Conservation (phyloP, 92 coral and sea anemone species). For the Palythoa heliodiscus region DNA sequence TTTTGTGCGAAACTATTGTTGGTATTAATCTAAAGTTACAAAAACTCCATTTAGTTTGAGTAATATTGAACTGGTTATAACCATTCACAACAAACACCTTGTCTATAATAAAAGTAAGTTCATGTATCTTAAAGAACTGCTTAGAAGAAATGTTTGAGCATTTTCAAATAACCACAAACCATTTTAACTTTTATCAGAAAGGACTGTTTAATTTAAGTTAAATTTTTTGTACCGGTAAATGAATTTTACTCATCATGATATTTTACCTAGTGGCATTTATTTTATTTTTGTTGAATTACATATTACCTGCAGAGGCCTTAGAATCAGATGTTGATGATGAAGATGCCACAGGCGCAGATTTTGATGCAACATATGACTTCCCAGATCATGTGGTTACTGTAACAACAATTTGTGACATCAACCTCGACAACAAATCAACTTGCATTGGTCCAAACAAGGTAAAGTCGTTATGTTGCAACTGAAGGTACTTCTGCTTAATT, state of each 20-base stretch:
- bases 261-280: background rate
- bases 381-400: conserved; percentile 96
- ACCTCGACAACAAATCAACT: conserved; percentile 68
- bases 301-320: conserved; percentile 59
- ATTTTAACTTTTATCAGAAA: too few relatives aligned
- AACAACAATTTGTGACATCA: conserved; percentile 78
- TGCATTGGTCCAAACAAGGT: conserved; percentile 71
- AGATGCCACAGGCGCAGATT: conserved; percentile 27
- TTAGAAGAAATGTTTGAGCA: too few relatives aligned
- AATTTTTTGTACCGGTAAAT: background rate
- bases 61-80: too few relatives aligned
- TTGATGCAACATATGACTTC: conserved; percentile 79
- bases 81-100: too few relatives aligned
- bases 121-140: too few relatives aligned
- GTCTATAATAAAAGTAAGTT: too few relatives aligned
- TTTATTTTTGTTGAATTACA: background rate
- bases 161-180: too few relatives aligned
- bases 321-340: conserved; percentile 72
- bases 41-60: too few relatives aligned
- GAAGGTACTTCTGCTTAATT: background rate
- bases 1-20: too few relatives aligned
- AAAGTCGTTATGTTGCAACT: background rate
- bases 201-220: too few relatives aligned
- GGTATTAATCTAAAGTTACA: too few relatives aligned
- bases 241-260: background rate